Evolutionary conservation across 1,140 invertebrate species (phyloP), one percentile per base, ranked within the genome.

Genomic region (Polyergus mexicanus): DNA sequence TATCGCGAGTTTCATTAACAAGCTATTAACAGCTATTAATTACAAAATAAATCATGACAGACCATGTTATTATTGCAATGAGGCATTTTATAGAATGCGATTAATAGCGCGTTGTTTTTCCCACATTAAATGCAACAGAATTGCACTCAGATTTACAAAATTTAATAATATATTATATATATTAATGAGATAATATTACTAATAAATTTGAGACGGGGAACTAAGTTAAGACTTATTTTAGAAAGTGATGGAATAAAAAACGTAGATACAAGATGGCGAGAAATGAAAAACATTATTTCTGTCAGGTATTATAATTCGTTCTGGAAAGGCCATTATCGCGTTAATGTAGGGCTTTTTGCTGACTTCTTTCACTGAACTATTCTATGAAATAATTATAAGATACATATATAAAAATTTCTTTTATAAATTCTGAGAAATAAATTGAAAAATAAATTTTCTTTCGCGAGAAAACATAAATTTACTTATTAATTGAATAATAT

Each of bases 391-490:
- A 60, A n/a, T 25, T 22, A 25, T 2, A 60, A n/a, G 8, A 25
- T 56, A 16, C 51, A 56, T 47, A 6, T 11, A 44, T 28, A 11
- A 71, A 7, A 71, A 41, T 41, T 51, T 2, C 8, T 19, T 8
- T 51, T 51, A 69, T 32, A 32, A 51, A 51, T 71, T 71, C 13
- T 47, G 11, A 19, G 51, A 71, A 71, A 71, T 71, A 71, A 71
- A 16, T 2, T 38, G 16, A 22, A 32, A 71, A 69, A 32, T 19
- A 51, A 44, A 44, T 11, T 47, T 10, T 69, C 5, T 28, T 28
- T 3, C 25, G 41, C 25, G 41, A 28, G 4, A 28, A 68, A 68
- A 44, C 41, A 38, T 41, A 66, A 22, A 44, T 44, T 44, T 44
- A 44, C 10, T 44, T 44, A 63, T 63, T 63, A 63, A 63, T 3